Percentiles rank a stretch among this genome's conserved stretches.
These are phyloP conservation scores for Aix galericulata DNA, from an alignment of 2,113 vertebrate species.

Conservation along the genomic window DNA sequence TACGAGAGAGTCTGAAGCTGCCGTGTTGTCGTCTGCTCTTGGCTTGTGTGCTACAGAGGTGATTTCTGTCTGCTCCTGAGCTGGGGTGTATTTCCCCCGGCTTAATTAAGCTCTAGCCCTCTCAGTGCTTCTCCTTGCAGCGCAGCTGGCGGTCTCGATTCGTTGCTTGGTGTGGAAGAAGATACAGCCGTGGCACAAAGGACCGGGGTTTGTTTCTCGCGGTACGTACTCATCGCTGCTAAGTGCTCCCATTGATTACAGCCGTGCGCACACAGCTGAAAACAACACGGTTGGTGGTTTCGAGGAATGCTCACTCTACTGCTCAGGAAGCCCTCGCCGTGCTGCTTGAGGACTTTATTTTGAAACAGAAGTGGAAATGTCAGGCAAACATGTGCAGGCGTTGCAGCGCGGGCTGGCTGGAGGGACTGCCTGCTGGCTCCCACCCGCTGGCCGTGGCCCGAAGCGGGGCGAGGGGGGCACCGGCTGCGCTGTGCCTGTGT, in stretches of 20 bases:
- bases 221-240: slow-evolving; percentile 42
- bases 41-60: neutral
- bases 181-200: slow-evolving; percentile 15
- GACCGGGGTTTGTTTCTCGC: slow-evolving; percentile 15
- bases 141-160: slow-evolving; percentile 23
- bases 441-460: neutral
- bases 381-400: slow-evolving; percentile 13
- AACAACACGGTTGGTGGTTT: slow-evolving; percentile 58
- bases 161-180: slow-evolving; percentile 40
- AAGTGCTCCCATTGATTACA: slow-evolving; percentile 64
- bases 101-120: slow-evolving; percentile 36
- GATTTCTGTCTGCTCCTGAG: slow-evolving; percentile 1
- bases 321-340: neutral
- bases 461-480: no score
- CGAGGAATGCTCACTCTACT: neutral
- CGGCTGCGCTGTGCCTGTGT: neutral
- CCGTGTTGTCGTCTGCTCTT: neutral
- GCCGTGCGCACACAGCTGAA: slow-evolving; percentile 24
- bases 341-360: slow-evolving; percentile 47
- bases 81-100: neutral
- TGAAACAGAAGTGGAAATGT: slow-evolving; percentile 30
- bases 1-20: neutral
- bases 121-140: neutral
- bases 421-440: neutral
- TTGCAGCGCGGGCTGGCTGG: neutral